Percentiles rank a stretch among this genome's conserved stretches.
Evolutionary conservation across 53 echinoderm and acorn worm species (phyloP).

Genomic region (Echinometra lucunter): DNA sequence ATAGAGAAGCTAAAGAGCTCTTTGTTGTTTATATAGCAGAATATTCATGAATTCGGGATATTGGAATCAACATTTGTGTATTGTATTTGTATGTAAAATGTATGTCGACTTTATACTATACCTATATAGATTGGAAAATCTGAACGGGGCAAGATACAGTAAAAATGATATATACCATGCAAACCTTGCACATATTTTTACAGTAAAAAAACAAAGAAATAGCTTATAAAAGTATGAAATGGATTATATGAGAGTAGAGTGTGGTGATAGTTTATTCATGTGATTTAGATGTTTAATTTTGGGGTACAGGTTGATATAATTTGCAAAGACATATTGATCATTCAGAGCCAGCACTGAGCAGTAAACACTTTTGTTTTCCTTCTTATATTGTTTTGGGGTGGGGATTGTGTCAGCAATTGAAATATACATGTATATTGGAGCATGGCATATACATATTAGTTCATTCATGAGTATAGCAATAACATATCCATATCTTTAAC

Average conservation of each 20-base stretch:
- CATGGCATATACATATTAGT: not conserved
- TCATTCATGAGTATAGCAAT: constrained; percentile 1
- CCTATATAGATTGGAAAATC: constrained; percentile 40
- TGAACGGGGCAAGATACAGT: constrained; percentile 54
- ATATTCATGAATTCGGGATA: not conserved
- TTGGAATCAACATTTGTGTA: not conserved
- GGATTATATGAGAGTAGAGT: not conserved
- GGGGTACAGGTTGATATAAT: not conserved
- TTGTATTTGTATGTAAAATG: not conserved
- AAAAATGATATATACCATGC: constrained; percentile 23
- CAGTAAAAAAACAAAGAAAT: constrained; percentile 26
- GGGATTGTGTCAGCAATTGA: not conserved
- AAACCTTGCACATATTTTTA: constrained; percentile 43
- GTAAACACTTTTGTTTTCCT: not conserved
- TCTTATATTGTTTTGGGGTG: not conserved
- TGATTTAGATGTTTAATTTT: not conserved
- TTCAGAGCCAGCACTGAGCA: not conserved
- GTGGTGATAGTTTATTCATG: constrained; percentile 10
- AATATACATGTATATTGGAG: no score
- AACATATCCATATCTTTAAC: not conserved
- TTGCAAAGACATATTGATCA: not conserved
- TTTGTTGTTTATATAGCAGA: constrained; percentile 5
- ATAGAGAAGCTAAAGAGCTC: not conserved
- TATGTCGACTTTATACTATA: constrained; percentile 17
- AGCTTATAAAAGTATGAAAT: constrained; percentile 1